These are phyloP conservation scores for Trisateles emortualis DNA, from an alignment of 2,888 invertebrate species.

Conservation along the genomic window DNA sequence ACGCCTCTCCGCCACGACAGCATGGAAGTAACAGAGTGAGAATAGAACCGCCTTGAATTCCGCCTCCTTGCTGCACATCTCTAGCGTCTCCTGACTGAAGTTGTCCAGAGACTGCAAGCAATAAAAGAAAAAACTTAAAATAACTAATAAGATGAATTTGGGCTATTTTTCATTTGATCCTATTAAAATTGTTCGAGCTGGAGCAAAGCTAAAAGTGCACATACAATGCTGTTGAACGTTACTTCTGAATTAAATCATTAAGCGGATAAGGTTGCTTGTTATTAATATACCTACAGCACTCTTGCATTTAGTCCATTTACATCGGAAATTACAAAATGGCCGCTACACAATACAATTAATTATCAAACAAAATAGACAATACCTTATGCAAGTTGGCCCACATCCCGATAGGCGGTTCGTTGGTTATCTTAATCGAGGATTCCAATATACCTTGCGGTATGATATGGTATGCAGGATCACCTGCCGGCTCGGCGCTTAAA, in stretches of 20 bases:
- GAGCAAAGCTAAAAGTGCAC: too few species aligned
- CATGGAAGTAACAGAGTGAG: conserved; percentile 97
- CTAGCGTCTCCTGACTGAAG: conserved; percentile 96
- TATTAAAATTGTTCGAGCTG: too few species aligned
- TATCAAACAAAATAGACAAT: not conserved
- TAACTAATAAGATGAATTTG: too few species aligned
- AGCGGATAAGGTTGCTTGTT: too few species aligned
- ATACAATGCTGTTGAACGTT: too few species aligned
- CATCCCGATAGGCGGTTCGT: conserved; percentile 98
- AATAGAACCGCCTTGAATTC: conserved; percentile 97
- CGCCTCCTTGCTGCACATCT: conserved; percentile 96
- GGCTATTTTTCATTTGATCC: too few species aligned
- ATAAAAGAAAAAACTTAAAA: not conserved
- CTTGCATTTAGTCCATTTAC: too few species aligned
- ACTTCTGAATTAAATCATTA: too few species aligned
- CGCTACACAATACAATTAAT: too few species aligned
- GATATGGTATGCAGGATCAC: conserved; percentile 89
- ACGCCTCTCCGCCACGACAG: conserved; percentile 95
- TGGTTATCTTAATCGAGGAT: conserved; percentile 97
- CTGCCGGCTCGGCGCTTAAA: conserved; percentile 95
- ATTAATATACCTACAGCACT: too few species aligned
- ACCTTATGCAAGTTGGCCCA: conserved; percentile 96
- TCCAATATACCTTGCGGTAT: conserved; percentile 95
- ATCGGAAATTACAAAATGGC: too few species aligned
- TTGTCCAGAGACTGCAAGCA: conserved; percentile 91